Conservation (phyloP, 1,140 invertebrate genomes). For the Pseudomyrmex concolor region DNA sequence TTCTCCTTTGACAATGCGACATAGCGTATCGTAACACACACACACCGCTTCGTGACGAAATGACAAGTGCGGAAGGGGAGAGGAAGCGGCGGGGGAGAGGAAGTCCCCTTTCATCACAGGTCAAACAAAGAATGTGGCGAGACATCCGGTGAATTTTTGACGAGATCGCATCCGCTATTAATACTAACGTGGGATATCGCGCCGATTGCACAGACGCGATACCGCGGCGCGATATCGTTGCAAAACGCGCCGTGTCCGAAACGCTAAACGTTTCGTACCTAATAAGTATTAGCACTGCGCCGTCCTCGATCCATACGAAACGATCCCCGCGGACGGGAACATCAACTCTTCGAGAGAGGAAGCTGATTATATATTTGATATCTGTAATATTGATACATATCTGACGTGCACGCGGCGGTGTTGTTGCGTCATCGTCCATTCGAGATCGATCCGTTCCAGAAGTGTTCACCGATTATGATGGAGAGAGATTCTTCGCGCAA, state of each 20-base stretch:
- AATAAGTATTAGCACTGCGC: conserved; percentile 35
- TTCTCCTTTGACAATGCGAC: conserved; percentile 57
- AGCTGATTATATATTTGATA: too few relatives aligned
- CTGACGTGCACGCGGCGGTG: too few relatives aligned
- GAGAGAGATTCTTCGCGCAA: conserved; percentile 25
- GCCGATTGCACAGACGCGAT: conserved; percentile 56
- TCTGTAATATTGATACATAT: too few relatives aligned
- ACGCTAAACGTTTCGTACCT: conserved; percentile 1
- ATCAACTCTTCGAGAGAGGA: too few relatives aligned
- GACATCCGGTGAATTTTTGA: conserved; percentile 83
- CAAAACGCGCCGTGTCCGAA: conserved; percentile 58
- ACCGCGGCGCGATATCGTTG: conserved; percentile 24
- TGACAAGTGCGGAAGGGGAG: conserved; percentile 64
- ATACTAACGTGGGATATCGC: conserved; percentile 63
- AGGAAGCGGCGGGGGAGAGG: conserved; percentile 6
- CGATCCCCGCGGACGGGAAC: neutral
- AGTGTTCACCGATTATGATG: conserved; percentile 29
- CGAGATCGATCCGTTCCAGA: conserved; percentile 20
- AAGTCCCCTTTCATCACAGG: conserved; percentile 75
- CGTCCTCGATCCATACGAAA: conserved; percentile 48
- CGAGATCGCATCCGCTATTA: conserved; percentile 79
- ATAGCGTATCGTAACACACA: conserved; percentile 39
- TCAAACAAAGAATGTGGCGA: conserved; percentile 81
- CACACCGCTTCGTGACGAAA: conserved; percentile 78
- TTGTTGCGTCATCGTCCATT: conserved; percentile 6